Evolutionary conservation across 1,140 invertebrate species (phyloP).

Genomic region (Drosophila trapezifrons): DNA sequence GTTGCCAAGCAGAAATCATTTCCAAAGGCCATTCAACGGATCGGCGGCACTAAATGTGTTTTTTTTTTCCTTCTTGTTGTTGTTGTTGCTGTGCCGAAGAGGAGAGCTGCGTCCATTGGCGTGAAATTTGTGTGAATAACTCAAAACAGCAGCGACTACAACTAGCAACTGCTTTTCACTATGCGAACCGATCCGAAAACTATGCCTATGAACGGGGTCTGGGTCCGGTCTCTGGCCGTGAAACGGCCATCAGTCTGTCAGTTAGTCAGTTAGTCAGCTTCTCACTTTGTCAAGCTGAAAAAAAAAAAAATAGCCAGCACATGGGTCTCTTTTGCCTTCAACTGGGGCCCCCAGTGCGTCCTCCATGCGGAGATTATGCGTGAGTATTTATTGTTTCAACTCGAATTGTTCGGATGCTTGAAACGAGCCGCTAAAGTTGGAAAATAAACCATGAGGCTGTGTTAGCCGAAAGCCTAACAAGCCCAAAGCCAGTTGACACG

Average conservation of each 20-base stretch:
- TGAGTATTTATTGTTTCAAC: conserved; percentile 73
- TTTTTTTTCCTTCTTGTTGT: conserved; percentile 9
- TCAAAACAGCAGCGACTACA: conserved; percentile 44
- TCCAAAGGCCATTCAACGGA: conserved; percentile 69
- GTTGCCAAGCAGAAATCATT: conserved; percentile 71
- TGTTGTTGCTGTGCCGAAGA: conserved; percentile 26
- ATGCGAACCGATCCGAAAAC: conserved; percentile 49
- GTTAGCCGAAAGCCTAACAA: background rate
- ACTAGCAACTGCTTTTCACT: conserved; percentile 62
- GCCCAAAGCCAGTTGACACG: background rate
- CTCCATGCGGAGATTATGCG: conserved; percentile 61
- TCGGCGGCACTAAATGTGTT: conserved; percentile 56
- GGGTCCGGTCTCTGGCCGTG: conserved; percentile 61
- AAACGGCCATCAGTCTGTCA: conserved; percentile 50
- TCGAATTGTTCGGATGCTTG: conserved; percentile 46
- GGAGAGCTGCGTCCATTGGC: conserved; percentile 56
- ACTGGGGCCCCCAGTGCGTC: conserved; percentile 28
- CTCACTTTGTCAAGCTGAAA: conserved; percentile 20
- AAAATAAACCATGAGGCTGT: conserved; percentile 1
- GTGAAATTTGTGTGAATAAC: conserved; percentile 80
- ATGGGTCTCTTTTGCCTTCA: conserved; percentile 58
- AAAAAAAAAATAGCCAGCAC: too few relatives aligned
- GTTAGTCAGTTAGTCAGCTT: conserved; percentile 14
- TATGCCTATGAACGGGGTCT: conserved; percentile 64
- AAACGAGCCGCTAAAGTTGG: conserved; percentile 35